Percentiles rank a stretch among this genome's conserved stretches.
Conservation (phyloP, 2,888 invertebrate species). For the Synanthedon andrenaeformis region DNA sequence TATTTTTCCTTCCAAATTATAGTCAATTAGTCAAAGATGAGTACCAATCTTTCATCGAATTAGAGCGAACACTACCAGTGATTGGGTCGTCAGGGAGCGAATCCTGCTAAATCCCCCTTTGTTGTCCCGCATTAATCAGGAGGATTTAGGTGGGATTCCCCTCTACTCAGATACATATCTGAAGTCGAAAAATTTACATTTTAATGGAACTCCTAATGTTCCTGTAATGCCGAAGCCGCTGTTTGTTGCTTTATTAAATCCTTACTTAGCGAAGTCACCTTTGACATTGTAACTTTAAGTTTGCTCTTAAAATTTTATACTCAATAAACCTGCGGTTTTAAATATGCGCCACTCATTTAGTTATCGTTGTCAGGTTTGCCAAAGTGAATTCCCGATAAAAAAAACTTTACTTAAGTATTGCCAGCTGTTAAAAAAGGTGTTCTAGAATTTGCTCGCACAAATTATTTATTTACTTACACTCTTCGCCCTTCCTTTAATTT, state of each 20-base stretch:
- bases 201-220: slow-evolving; percentile 9
- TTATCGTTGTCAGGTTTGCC: too few species aligned
- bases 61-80: slow-evolving; percentile 3
- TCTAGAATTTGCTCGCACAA: too few species aligned
- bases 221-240: background rate
- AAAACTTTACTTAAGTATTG: too few species aligned
- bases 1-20: too few species aligned
- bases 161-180: slow-evolving; percentile 6
- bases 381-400: too few species aligned
- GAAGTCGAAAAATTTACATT: slow-evolving; percentile 11
- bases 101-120: slow-evolving; percentile 9
- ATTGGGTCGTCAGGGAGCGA: slow-evolving; percentile 14
- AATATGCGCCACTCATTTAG: too few species aligned
- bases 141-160: slow-evolving; percentile 7
- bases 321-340: too few species aligned
- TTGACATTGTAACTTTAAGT: too few species aligned
- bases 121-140: slow-evolving; percentile 14
- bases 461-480: too few species aligned
- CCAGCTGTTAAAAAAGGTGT: too few species aligned
- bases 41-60: background rate
- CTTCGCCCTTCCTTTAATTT: too few species aligned
- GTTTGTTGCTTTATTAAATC: background rate
- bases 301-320: too few species aligned
- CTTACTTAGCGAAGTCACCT: background rate
- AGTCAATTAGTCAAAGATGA: background rate